Evolutionary conservation across 2,888 invertebrate genomes (phyloP), one percentile per base, ranked within the genome.

Genomic region (Venusia cambrica): DNA sequence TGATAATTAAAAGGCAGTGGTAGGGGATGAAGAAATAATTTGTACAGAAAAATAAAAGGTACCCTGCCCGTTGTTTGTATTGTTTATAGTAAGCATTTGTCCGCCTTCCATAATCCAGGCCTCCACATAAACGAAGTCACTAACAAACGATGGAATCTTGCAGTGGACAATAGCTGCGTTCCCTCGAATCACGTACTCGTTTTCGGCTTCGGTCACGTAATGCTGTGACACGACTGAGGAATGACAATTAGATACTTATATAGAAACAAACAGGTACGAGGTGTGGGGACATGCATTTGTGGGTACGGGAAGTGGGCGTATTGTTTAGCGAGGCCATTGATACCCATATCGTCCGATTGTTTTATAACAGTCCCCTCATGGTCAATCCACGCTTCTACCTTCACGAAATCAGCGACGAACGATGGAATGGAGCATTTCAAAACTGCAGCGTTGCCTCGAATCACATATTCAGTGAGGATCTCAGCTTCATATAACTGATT

Each of bases 111-210:
- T 92, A 65, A 94, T 87, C 96, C 96, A 96, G 50, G 93, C 89
- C 76, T 94, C 94, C 62, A 97, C 92, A 65, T 90, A 90, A 58
- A 97, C 94, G 87, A 96, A 97, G 89, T 97, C 97, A 54, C 95
- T 94, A 57, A 97, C 96, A 88, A 96, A 97, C 71, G 94, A 94
- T 48, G 97, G 97, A 61, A 97, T 95, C 90, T 95, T 94, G 90
- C 97, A 97, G 83, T 93, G 95, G 87, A 97, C 92, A 62, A 97
- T 93, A 40, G 96, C 97, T 48, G 96, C 92, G 87, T 96, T 96
- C 53, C 96, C 96, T 68, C 93, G 92, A 76, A 96, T 97, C 54
- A 96, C 96, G 89, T 96, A 97, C 78, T 96, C 96, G 81, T 97
- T 96, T 89, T 96, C 96, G 68, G 96, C 94, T 88, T 96, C 95